Conservation (phyloP, 1,140 invertebrate genomes). For the Mylabris phalerata region DNA sequence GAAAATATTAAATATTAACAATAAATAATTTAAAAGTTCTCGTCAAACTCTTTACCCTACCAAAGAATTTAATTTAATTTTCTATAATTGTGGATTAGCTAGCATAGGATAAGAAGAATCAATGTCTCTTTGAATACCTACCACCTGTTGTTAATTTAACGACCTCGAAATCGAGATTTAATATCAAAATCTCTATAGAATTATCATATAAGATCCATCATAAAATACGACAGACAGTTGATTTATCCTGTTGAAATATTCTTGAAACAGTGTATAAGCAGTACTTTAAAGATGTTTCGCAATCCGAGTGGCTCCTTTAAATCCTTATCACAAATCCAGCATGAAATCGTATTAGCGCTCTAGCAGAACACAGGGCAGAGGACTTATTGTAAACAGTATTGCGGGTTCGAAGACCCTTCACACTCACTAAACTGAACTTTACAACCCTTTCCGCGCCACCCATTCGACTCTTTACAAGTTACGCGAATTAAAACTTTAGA, state of each 20-base stretch:
- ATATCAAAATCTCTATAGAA: too few species aligned
- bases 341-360: conserved; percentile 48
- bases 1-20: too few species aligned
- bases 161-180: too few species aligned
- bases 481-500: conserved; percentile 51
- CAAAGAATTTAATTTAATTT: too few species aligned
- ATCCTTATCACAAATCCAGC: conserved; percentile 48
- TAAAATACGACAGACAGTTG: neutral
- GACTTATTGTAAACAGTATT: conserved; percentile 43
- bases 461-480: conserved; percentile 48
- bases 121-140: neutral
- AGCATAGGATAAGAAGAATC: neutral
- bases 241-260: neutral
- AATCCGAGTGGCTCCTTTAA: conserved; percentile 32
- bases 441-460: conserved; percentile 40
- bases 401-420: conserved; percentile 43
- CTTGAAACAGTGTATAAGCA: conserved; percentile 9
- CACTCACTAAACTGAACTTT: conserved; percentile 44
- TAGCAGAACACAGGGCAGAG: conserved; percentile 33
- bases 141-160: conserved; percentile 1
- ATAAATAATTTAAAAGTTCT: too few species aligned
- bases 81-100: neutral
- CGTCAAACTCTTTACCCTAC: too few species aligned
- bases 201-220: too few species aligned
- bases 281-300: conserved; percentile 17